Evolutionary conservation across 2,888 invertebrate genomes (phyloP), one percentile per base, ranked within the genome.

Genomic region (Archips xylosteana): DNA sequence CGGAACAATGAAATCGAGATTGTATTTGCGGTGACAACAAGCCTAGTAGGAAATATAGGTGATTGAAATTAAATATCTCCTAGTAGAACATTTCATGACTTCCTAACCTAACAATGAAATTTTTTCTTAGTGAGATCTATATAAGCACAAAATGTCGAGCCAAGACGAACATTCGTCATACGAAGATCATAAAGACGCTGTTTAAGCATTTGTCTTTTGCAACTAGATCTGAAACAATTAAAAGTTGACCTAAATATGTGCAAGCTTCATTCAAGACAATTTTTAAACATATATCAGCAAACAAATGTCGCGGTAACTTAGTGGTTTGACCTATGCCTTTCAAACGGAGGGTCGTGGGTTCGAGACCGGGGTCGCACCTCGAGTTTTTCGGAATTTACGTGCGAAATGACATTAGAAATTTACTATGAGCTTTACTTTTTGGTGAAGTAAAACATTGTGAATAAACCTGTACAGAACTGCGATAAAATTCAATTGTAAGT

Each of bases 1-100:
- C 32, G 13, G 32, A 32, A 49, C 49, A 62, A 62, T 62, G 64
- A 47, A n/a, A 64, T 62, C 23, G 62, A 62, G 62, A 15, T 13
- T 32, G 23, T 23, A 6, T 45, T 45, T 62, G 62, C 45, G 45
- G 62, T 23, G 42, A 45, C 12, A n/a, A 42, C 23, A n/a, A 42
- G 62, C 36, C 13, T 10, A 23, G 23, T 1, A 23, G 5, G 2
- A 34, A 1, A 23, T 51, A 51, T 15, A 51, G 15, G 15, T n/a
- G 15, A 42, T 1, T 62, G 13, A 23, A 45, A 62, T 54, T 9
- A 2, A 49, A 49, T 49, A 49, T 6, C n/a, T 49, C 0, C n/a
- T 13, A 49, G n/a, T 49, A n/a, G 13, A n/a, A 3, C 45, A 49
- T 4, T 45, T 49, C n/a, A n/a, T 6, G 4, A 49, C 0, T n/a